Evolutionary conservation across 2,888 invertebrate genomes (phyloP).

Genomic region (Caenorhabditis sulstoni): DNA sequence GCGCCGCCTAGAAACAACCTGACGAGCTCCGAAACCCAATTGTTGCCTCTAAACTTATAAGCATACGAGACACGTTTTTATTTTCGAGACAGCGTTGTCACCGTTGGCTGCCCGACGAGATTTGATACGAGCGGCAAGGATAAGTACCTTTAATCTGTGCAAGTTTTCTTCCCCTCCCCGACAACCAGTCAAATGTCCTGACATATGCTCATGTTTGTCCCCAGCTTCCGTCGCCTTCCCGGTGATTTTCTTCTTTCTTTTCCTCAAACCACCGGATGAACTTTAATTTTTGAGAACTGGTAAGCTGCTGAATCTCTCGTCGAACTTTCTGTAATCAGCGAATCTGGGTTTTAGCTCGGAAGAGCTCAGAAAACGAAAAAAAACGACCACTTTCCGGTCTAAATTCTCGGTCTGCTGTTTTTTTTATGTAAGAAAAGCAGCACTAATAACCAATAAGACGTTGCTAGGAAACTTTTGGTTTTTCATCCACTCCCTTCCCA

Average conservation of each 20-base stretch:
- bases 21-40: not conserved
- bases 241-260: not conserved
- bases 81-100: not conserved
- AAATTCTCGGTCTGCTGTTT: not conserved
- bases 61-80: not conserved
- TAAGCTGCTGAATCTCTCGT: not conserved
- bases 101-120: not conserved
- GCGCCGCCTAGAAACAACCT: too few species aligned
- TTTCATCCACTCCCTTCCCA: not conserved
- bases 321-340: not conserved
- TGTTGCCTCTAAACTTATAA: slow-evolving; percentile 11
- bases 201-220: slow-evolving; percentile 19
- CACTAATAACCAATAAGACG: slow-evolving; percentile 35
- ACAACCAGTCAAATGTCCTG: slow-evolving; percentile 39
- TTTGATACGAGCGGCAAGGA: slow-evolving; percentile 15
- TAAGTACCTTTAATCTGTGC: slow-evolving; percentile 15
- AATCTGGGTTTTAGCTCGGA: too few species aligned
- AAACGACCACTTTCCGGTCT: too few species aligned
- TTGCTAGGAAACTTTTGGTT: slow-evolving; percentile 30
- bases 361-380: not conserved
- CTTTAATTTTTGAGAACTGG: too few species aligned
- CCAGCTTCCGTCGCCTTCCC: slow-evolving; percentile 18
- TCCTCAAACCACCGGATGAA: not conserved
- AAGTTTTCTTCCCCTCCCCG: not conserved
- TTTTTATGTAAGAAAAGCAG: not conserved